Conservation (phyloP, 2,113 vertebrate genomes). For the Entelurus aequoreus region DNA sequence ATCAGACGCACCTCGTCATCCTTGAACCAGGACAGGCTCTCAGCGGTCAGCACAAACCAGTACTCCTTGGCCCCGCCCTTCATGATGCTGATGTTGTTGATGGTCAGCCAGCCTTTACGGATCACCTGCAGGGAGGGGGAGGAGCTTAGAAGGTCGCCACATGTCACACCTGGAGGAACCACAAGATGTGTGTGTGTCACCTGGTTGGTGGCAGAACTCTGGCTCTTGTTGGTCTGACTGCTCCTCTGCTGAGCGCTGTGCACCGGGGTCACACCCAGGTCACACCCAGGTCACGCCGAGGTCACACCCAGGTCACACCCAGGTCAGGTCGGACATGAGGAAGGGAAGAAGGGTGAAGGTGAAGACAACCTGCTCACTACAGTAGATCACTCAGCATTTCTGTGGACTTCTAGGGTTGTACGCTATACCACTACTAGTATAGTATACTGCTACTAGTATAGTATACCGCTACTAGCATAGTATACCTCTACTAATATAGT, state of each 20-base stretch:
- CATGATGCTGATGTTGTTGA: conserved; percentile 90
- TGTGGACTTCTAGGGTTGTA: too few species aligned
- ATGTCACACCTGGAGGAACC: too few species aligned
- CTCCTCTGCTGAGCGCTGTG: conserved; percentile 88
- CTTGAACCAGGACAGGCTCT: conserved; percentile 87
- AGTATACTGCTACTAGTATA: too few species aligned
- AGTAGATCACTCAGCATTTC: too few species aligned
- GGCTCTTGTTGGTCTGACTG: conserved; percentile 86
- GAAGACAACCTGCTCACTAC: not conserved
- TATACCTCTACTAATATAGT: too few species aligned
- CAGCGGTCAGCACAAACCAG: conserved; percentile 86
- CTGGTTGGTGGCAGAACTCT: conserved; percentile 88
- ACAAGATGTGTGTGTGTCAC: conserved; percentile 58
- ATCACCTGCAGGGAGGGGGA: conserved; percentile 76
- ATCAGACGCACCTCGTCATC: conserved; percentile 79
- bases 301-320: too few species aligned
- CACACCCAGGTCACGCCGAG: too few species aligned
- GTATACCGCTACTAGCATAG: too few species aligned
- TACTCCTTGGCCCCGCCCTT: conserved; percentile 88
- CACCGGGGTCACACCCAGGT: not conserved
- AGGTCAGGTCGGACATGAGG: too few species aligned
- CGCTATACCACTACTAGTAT: too few species aligned
- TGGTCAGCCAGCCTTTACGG: conserved; percentile 92
- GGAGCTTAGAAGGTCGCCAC: not conserved
- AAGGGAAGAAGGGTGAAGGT: conserved; percentile 5